These are phyloP conservation scores for Archocentrus centrarchus DNA, from an alignment of 2,113 vertebrate species.

Conservation along the genomic window DNA sequence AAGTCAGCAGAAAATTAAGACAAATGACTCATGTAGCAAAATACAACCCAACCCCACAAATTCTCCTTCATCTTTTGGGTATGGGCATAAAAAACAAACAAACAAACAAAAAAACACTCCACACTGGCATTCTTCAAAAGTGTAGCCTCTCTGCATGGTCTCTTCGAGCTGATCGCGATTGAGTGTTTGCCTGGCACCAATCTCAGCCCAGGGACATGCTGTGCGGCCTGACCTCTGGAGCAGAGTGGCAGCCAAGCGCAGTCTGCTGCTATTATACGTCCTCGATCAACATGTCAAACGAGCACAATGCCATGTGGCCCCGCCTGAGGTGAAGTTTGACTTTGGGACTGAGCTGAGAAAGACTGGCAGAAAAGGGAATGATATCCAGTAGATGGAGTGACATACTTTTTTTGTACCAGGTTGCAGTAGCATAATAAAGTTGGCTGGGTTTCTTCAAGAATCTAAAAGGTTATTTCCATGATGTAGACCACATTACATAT, in stretches of 20 bases:
- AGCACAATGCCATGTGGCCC: conserved; percentile 30
- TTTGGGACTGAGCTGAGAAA: conserved; percentile 43
- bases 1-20: not conserved
- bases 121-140: not conserved
- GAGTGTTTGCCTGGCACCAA: conserved; percentile 38
- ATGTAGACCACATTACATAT: conserved; percentile 8
- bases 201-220: conserved; percentile 44
- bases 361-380: conserved; percentile 23
- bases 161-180: conserved; percentile 30
- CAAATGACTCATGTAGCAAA: not conserved
- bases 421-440: conserved; percentile 17
- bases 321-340: conserved; percentile 47
- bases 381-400: conserved; percentile 31
- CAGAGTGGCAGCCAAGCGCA: conserved; percentile 37
- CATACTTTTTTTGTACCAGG: conserved; percentile 8
- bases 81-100: not conserved
- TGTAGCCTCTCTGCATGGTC: conserved; percentile 24
- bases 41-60: not conserved
- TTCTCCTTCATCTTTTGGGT: not conserved
- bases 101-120: not conserved
- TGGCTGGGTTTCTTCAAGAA: not conserved
- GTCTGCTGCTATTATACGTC: conserved; percentile 51
- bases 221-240: conserved; percentile 45
- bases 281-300: conserved; percentile 59
- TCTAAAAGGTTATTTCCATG: not conserved